A percentile compares a stretch with the other conserved stretches of the same genome.
These are phyloP conservation scores for Watsonalla binaria DNA, from an alignment of 2,888 invertebrate genomes.

Conservation along the genomic window DNA sequence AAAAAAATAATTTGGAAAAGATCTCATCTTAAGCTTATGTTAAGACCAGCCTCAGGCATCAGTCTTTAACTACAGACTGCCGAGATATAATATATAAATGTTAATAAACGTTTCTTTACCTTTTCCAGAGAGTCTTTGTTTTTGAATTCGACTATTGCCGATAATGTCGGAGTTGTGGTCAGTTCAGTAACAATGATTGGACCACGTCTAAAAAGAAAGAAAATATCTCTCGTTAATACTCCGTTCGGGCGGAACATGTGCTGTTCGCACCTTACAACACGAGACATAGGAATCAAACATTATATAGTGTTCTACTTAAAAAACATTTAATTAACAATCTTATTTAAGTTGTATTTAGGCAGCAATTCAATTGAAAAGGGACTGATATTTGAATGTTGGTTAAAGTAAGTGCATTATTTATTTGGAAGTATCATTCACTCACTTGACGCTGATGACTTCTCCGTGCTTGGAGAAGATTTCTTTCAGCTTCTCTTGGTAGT, in stretches of 20 bases:
- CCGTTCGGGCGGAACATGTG: slow-evolving; percentile 44
- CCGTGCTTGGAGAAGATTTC: slow-evolving; percentile 71
- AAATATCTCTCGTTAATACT: slow-evolving; percentile 72
- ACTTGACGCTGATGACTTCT: slow-evolving; percentile 65
- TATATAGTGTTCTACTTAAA: slow-evolving; percentile 12
- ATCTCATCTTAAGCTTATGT: slow-evolving; percentile 42
- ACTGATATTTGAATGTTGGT: slow-evolving; percentile 76
- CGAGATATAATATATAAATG: slow-evolving; percentile 52
- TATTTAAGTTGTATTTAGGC: slow-evolving; percentile 5
- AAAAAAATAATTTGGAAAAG: slow-evolving; percentile 60
- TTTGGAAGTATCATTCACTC: slow-evolving; percentile 28
- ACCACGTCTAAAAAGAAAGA: slow-evolving; percentile 79
- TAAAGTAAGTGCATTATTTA: neutral
- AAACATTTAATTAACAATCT: slow-evolving; percentile 9
- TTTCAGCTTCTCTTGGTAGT: slow-evolving; percentile 73
- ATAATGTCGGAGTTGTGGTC: slow-evolving; percentile 78
- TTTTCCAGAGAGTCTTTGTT: slow-evolving; percentile 78
- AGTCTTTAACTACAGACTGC: slow-evolving; percentile 29
- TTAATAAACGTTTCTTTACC: slow-evolving; percentile 75
- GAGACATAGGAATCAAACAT: slow-evolving; percentile 13
- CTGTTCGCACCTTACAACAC: slow-evolving; percentile 52
- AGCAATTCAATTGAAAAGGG: slow-evolving; percentile 19
- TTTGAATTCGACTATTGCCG: slow-evolving; percentile 79
- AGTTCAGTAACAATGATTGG: slow-evolving; percentile 78
- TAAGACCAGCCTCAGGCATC: slow-evolving; percentile 29